A percentile compares a stretch with the other conserved stretches of the same genome.
These are phyloP conservation scores for Eulemur rubriventer DNA, from an alignment of 2,797 vertebrate species.

Conservation along the genomic window DNA sequence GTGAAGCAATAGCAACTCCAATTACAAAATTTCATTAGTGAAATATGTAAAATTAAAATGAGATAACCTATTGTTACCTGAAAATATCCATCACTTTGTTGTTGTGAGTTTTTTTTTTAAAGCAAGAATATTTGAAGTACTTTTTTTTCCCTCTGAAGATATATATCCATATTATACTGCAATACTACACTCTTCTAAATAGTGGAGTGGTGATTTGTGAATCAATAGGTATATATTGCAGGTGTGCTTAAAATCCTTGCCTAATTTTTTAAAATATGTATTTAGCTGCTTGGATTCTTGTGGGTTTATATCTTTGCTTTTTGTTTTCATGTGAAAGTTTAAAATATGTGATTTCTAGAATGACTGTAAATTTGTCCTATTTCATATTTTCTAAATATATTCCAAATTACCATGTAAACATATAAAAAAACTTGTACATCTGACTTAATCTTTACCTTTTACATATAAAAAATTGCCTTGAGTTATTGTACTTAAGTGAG, in stretches of 20 bases:
- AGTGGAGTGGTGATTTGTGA: background rate
- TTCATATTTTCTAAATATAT: background rate
- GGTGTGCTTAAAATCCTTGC: background rate
- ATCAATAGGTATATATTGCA: background rate
- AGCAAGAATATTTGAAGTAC: background rate
- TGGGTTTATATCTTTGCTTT: slow-evolving; percentile 30
- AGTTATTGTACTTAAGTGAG: background rate
- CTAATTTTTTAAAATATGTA: background rate
- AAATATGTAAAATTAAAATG: slow-evolving; percentile 23
- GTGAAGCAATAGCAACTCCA: background rate
- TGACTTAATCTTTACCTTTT: background rate
- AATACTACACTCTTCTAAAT: background rate
- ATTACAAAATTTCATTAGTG: background rate
- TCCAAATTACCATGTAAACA: background rate
- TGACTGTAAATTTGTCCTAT: background rate
- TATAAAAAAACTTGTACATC: background rate
- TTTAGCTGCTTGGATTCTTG: background rate
- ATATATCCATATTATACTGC: background rate
- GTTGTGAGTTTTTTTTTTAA: background rate
- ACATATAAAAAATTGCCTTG: background rate
- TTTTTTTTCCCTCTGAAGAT: background rate
- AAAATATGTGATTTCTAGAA: background rate
- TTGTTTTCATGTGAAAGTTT: slow-evolving; percentile 8
- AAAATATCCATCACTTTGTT: background rate
- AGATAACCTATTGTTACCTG: background rate